These are phyloP conservation scores for Theocolax elegans DNA, from an alignment of 1,140 invertebrate species.

Conservation along the genomic window DNA sequence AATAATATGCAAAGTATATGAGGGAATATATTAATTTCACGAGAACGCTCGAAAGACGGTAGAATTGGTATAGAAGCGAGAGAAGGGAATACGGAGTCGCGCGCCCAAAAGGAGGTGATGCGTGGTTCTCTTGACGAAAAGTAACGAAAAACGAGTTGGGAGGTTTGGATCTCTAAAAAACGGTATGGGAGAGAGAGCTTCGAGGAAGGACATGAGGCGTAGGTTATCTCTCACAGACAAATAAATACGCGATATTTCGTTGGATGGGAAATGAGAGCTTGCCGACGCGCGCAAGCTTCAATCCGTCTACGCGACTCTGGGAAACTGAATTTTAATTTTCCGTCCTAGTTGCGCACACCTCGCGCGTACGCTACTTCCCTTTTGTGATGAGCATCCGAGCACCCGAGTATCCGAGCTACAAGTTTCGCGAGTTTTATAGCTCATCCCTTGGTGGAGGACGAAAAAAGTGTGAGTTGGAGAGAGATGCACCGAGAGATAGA, in stretches of 20 bases:
- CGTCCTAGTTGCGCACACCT: slow-evolving; percentile 47
- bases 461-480: background rate
- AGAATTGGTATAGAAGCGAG: background rate
- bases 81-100: background rate
- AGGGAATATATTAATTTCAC: slow-evolving; percentile 69
- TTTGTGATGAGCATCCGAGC: slow-evolving; percentile 6
- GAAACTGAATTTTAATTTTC: slow-evolving; percentile 56
- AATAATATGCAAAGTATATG: slow-evolving; percentile 69
- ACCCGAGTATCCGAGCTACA: too few species aligned
- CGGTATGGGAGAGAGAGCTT: slow-evolving; percentile 1
- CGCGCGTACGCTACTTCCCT: background rate
- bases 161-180: too few species aligned
- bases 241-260: slow-evolving; percentile 57
- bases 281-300: slow-evolving; percentile 39
- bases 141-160: background rate
- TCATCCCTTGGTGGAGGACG: background rate
- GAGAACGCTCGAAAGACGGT: slow-evolving; percentile 62
- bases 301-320: slow-evolving; percentile 41
- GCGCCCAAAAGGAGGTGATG: slow-evolving; percentile 20
- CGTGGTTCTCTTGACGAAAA: too few species aligned
- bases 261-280: slow-evolving; percentile 49
- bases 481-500: background rate
- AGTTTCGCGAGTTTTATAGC: slow-evolving; percentile 18
- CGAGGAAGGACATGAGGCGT: slow-evolving; percentile 7
- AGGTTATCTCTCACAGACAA: slow-evolving; percentile 48